Evolutionary conservation across 2,113 vertebrate genomes (phyloP), one percentile per base, ranked within the genome.

Genomic region (Psephotus haematonotus): DNA sequence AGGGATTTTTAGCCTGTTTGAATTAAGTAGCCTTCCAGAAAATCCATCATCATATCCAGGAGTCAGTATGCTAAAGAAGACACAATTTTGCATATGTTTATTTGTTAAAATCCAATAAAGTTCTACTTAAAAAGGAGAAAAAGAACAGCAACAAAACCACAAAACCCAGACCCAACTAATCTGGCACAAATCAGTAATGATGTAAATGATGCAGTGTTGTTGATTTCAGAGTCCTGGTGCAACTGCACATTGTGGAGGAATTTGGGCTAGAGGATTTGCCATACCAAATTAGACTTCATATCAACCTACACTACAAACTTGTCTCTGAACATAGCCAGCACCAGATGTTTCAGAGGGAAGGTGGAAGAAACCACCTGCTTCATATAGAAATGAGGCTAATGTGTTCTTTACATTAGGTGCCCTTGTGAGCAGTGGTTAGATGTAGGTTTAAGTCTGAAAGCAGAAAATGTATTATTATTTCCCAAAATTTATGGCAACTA

Each of bases 261-360:
- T 95, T 72, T 89, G 27, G 92, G 70, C 75, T 67, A 53, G 62
- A 88, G 28, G 46, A 72, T 79, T 87, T 91, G 80, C 83, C 44
- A 11, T 29, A 52, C 20, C 25, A 49, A 65, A 80, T 91, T 82
- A 86, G 41, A 60, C 44, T 82, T 85, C 17, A 15, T 79, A 85
- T 93, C 82, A 69, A 53, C 90, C 91, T 93, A 43, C 41, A 82
- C n/a, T 77, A 35, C 47, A 50, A 15, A 68, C 49, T 57, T 88
- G 33, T 84, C 49, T 91, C 70, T 65, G 44, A 92, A 75, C 1
- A 2, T 53, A 80, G 87, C 75, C 59, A 82, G 59, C 75, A 80
- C 74, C 84, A 94, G 84, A 46, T 94, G 91, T 90, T 95, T 90
- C 44, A 67, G 74, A 90, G 41, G 59, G 46, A 87, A 95, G 78